Evolutionary conservation across 2,888 invertebrate species (phyloP).

Genomic region (Pomacea canaliculata): DNA sequence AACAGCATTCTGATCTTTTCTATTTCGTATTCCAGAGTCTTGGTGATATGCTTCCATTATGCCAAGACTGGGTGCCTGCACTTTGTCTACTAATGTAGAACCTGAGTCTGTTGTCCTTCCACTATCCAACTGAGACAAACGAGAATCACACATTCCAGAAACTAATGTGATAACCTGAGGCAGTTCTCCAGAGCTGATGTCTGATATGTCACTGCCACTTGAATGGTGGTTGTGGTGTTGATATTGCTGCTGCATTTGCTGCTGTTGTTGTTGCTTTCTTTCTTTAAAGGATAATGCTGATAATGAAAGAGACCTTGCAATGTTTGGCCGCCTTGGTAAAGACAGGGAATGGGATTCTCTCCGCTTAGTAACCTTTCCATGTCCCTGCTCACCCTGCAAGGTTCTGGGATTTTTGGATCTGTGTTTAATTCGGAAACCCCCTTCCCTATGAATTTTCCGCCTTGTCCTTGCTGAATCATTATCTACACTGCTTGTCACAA

Average conservation of each 20-base stretch:
- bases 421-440: conserved; percentile 20
- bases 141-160: conserved; percentile 8
- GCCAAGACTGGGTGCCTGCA: neutral
- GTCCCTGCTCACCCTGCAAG: neutral
- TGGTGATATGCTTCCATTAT: too few relatives aligned
- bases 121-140: conserved; percentile 26
- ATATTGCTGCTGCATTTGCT: conserved; percentile 5
- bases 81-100: conserved; percentile 39
- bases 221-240: conserved; percentile 28
- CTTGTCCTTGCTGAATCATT: neutral
- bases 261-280: neutral
- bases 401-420: neutral
- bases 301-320: conserved; percentile 16
- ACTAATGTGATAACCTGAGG: conserved; percentile 27
- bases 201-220: conserved; percentile 46
- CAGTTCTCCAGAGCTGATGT: conserved; percentile 48
- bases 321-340: conserved; percentile 5
- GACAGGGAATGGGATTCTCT: neutral
- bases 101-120: conserved; percentile 35
- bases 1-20: too few relatives aligned
- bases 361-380: neutral
- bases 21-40: too few relatives aligned
- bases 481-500: neutral
- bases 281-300: conserved; percentile 20
- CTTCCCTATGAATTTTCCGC: conserved; percentile 20